A percentile compares a stretch with the other conserved stretches of the same genome.
Conservation (phyloP, 2,797 vertebrate species). For the Macroramphosus scolopax region DNA sequence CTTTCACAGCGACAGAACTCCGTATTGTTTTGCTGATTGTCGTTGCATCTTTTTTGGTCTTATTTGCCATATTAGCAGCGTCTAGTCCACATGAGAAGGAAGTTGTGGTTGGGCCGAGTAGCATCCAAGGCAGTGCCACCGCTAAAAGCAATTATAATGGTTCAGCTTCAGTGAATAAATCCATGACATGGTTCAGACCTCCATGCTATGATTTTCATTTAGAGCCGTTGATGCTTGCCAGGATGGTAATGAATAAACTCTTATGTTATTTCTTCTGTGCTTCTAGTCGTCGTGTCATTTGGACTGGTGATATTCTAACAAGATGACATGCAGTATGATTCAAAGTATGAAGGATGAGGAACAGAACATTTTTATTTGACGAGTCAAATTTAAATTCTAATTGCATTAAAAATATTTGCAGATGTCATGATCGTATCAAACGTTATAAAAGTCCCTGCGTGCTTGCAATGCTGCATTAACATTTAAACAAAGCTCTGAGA, state of each 20-base stretch:
- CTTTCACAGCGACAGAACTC: too few relatives aligned
- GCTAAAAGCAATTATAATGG: constrained; percentile 5
- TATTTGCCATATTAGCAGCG: not conserved
- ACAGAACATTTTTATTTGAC: not conserved
- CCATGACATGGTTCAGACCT: constrained; percentile 35
- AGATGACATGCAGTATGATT: not conserved
- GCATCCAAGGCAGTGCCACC: not conserved
- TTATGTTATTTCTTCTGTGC: not conserved
- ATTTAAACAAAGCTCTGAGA: too few relatives aligned
- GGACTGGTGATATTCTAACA: not conserved
- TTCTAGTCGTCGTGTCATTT: not conserved
- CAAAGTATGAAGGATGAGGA: not conserved
- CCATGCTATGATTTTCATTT: constrained; percentile 31
- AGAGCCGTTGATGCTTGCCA: constrained; percentile 7
- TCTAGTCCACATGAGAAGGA: not conserved
- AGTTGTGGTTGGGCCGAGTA: not conserved
- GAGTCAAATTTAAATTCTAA: not conserved
- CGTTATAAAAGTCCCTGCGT: too few relatives aligned
- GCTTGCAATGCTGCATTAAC: too few relatives aligned
- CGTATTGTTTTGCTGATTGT: too few relatives aligned
- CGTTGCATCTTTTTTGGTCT: not conserved
- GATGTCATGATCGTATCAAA: too few relatives aligned
- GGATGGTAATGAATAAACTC: not conserved
- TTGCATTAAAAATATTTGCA: constrained; percentile 1
- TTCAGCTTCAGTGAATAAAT: constrained; percentile 23